Conservation (phyloP, 2,113 vertebrate genomes). For the Guaruba guarouba region DNA sequence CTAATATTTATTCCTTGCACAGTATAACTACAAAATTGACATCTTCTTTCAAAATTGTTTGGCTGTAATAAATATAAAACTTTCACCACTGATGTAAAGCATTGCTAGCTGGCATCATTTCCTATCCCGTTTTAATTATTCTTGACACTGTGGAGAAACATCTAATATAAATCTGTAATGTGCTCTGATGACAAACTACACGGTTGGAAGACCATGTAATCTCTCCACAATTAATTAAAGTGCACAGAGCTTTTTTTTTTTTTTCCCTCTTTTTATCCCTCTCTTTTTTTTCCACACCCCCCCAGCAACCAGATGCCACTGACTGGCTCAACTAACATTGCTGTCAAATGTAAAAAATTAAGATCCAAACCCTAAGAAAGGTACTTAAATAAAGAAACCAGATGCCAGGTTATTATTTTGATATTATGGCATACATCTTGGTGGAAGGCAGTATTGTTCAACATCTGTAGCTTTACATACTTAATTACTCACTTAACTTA, state of each 20-base stretch:
- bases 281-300: background rate
- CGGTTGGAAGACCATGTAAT: constrained; percentile 99
- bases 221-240: constrained; percentile 99
- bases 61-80: constrained; percentile 80
- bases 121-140: constrained; percentile 97
- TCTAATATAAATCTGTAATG: constrained; percentile 99
- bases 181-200: constrained; percentile 99
- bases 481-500: constrained; percentile 85
- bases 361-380: constrained; percentile 91
- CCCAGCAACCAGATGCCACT: constrained; percentile 92
- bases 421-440: constrained; percentile 76
- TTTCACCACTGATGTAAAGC: constrained; percentile 82
- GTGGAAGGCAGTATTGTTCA: constrained; percentile 81
- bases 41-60: constrained; percentile 82
- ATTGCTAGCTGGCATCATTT: constrained; percentile 86
- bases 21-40: constrained; percentile 75
- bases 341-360: constrained; percentile 99
- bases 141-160: constrained; percentile 99
- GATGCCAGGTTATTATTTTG: constrained; percentile 86
- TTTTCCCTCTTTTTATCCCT: background rate
- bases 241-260: constrained; percentile 78
- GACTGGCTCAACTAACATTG: constrained; percentile 92
- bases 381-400: constrained; percentile 90
- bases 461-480: constrained; percentile 85
- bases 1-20: constrained; percentile 77